Conservation (phyloP, 2,113 vertebrate genomes). For the Chitala chitala region DNA sequence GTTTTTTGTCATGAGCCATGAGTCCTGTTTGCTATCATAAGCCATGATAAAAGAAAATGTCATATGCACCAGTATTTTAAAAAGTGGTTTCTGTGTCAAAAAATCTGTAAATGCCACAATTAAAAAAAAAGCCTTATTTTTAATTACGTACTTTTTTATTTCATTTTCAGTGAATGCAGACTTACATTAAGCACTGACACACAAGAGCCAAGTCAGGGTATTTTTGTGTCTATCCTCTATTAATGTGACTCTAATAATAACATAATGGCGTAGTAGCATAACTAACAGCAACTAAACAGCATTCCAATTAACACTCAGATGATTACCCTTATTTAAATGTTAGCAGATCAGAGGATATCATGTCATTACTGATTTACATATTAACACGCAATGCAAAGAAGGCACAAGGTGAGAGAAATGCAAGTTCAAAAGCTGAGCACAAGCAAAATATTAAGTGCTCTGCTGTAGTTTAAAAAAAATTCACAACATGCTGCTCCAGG, state of each 20-base stretch:
- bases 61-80: too few relatives aligned
- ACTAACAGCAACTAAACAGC: slow-evolving; percentile 45
- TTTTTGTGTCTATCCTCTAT: too few relatives aligned
- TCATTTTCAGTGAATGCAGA: slow-evolving; percentile 1
- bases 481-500: slow-evolving; percentile 33
- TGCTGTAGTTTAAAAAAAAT: slow-evolving; percentile 31
- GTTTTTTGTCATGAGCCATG: too few relatives aligned
- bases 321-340: slow-evolving; percentile 43
- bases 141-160: background rate
- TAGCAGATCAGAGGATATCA: slow-evolving; percentile 51
- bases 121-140: background rate
- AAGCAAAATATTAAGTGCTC: slow-evolving; percentile 27
- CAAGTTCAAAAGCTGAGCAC: slow-evolving; percentile 34
- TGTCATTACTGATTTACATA: slow-evolving; percentile 66
- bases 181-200: slow-evolving; percentile 17
- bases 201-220: background rate
- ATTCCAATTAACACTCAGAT: too few relatives aligned
- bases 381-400: slow-evolving; percentile 55
- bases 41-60: too few relatives aligned
- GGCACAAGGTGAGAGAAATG: slow-evolving; percentile 55
- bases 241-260: background rate
- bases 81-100: too few relatives aligned
- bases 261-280: too few relatives aligned
- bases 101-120: background rate
- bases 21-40: too few relatives aligned